Evolutionary conservation across 2,113 vertebrate genomes (phyloP).

Genomic region (Tupaia tana): DNA sequence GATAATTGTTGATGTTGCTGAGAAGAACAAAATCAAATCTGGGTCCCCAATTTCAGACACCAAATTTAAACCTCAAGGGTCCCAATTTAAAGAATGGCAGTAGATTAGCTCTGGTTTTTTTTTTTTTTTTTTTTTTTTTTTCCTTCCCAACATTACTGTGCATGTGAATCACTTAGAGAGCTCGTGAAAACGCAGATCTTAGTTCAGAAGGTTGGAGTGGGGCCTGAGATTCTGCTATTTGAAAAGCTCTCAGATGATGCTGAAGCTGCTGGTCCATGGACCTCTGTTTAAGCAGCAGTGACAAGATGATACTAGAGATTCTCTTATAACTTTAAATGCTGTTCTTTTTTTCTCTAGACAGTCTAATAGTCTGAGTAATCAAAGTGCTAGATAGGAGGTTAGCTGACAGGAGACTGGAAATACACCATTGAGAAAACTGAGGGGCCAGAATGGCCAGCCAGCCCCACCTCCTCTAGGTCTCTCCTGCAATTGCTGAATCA

Average conservation of each 20-base stretch:
- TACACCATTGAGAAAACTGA: background rate
- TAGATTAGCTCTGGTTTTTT: background rate
- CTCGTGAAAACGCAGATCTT: background rate
- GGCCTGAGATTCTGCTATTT: background rate
- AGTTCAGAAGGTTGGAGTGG: background rate
- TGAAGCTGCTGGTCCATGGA: background rate
- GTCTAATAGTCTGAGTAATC: background rate
- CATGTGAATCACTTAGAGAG: background rate
- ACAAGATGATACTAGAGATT: background rate
- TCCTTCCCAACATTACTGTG: background rate
- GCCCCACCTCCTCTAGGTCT: rapidly evolving
- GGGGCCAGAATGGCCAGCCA: background rate
- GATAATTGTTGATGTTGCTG: background rate
- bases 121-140: constrained; percentile 15
- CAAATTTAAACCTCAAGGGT: background rate
- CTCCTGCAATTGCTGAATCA: background rate
- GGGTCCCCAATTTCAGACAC: background rate
- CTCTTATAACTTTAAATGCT: background rate
- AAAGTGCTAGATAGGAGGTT: background rate
- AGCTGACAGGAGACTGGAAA: background rate
- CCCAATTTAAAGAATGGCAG: background rate
- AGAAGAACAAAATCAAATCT: background rate
- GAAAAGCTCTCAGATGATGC: background rate
- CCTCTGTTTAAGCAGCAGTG: background rate
- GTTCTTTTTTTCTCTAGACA: background rate